Base-by-base conservation (phyloP, 2,888 invertebrate genomes). In the Mesoligia furuncula region DNA sequence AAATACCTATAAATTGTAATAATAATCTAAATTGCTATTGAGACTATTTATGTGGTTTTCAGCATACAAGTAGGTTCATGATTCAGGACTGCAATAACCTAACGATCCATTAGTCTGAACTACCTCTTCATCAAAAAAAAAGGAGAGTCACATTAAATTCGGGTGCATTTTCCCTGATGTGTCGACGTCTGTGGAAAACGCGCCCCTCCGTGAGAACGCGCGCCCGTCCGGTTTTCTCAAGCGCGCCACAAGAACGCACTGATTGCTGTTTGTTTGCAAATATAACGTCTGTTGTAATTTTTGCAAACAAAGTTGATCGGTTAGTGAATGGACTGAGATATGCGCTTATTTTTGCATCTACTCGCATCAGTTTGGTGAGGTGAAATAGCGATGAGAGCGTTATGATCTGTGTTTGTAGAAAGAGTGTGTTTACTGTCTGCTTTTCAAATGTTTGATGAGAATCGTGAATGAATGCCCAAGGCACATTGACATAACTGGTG, bases 251-350 rank as follows among this genome's bases (percentile, higher is more conserved):
- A 90, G 90, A 90, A 86, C 86, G 81, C 90, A 89, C 89, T 92
- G 91, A 93, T 93, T 92, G 90, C 86, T 83, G 90, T 86, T 90
- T 95, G 93, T 95, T 95, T 95, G 93, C 93, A 93, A 95, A 95
- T 94, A 93, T 90, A 89, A 75, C 87, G 89, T 90, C 90, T 91
- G 91, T 89, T 83, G 75, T 75, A 77, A 91, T 91, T 92, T 89
- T 86, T 83, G 81, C 84, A 87, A 91, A 90, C 90, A 87, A 85
- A 80, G 80, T 81, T 80, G 83, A 83, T 79, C 82, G 73, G 71
- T 81, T 87, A 75, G 72, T 88, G 88, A 89, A 87, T 87, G 83
- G 79, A 61, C 66, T 82, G 79, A 88, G 85, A 80, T 80, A 88
- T 83, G 80, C 27, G 75, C 39, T 85, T 83, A 85, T 83, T 83